Base-by-base conservation (phyloP, 2,113 vertebrate species). In the Elephas maximus region DNA sequence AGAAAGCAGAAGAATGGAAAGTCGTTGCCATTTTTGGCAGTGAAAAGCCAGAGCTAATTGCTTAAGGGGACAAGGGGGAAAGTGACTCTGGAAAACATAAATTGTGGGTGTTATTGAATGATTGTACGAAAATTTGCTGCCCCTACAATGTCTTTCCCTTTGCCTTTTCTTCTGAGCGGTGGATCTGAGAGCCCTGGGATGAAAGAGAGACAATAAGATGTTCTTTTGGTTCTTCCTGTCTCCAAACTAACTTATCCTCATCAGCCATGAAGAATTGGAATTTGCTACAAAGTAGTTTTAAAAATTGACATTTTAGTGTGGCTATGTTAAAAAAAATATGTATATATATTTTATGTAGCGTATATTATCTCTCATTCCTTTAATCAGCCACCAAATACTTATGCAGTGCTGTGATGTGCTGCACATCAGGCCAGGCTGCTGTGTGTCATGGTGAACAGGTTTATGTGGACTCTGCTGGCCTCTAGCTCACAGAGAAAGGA, bases 251-350 rank as follows among this genome's bases (percentile, higher is more conserved):
- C 14, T 78, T 76, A 26, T 77, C 53, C 63, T 93, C 57, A 28
- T 60, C 57, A 14, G 23, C 48, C 14, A 3, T 20, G 9, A 92
- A 5, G 67, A 78, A 65, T 92, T 78, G 11, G 11, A 45, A 53
- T 96, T 94, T 84, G 85, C 33, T 84, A 33, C 71, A 85, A 41
- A 90, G 24, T 78, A 67, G 37, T 90, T 83, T 88, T 73, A 57
- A 87, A 67, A 87, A 62, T 85, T 62, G 86, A 33, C 41, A 63
- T 73, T 85, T 84, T 65, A 65, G 4, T 63, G 62, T 84, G 23
- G 83, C 77, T 73, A 51, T 37, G 37, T 37, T 37, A 37, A 37
- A 37, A 37, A 37, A 37, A 37, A 37, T 37, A 37, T n/a, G n/a
- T 37, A 37, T 37, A 37, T 37, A 2, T 37, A 37, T 37, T 37